Conservation (phyloP, 2,113 vertebrate species). For the Rafetus swinhoei region DNA sequence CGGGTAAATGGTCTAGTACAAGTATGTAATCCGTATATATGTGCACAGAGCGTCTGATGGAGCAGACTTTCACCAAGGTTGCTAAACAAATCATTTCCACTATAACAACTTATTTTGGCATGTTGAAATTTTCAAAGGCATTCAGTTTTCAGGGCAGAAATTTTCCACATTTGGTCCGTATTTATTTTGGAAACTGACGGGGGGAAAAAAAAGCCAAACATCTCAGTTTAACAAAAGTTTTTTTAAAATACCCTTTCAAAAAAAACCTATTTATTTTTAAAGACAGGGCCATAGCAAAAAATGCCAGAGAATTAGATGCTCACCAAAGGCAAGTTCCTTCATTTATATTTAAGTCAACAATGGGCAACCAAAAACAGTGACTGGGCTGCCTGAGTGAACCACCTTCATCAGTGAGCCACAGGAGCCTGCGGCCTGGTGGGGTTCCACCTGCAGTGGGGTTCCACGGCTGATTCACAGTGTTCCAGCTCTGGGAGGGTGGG, state of each 20-base stretch:
- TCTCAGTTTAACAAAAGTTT: background rate
- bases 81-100: background rate
- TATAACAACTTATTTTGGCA: background rate
- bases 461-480: no score
- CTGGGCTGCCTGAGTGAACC: no score
- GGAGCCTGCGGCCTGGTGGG: no score
- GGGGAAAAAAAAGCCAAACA: background rate
- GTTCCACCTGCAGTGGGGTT: no score
- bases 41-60: background rate
- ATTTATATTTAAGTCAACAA: background rate
- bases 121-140: constrained; percentile 10
- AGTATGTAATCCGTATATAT: background rate
- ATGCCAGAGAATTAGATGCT: background rate
- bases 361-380: no score
- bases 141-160: background rate
- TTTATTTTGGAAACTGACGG: background rate
- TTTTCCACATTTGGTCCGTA: background rate
- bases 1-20: background rate
- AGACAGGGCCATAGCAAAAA: background rate
- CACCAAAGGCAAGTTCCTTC: background rate
- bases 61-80: background rate
- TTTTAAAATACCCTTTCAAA: background rate
- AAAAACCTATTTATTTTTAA: background rate
- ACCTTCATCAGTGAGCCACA: no score
- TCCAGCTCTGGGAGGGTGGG: no score